Evolutionary conservation across 2,888 invertebrate species (phyloP).

Genomic region (Agrotis segetum): DNA sequence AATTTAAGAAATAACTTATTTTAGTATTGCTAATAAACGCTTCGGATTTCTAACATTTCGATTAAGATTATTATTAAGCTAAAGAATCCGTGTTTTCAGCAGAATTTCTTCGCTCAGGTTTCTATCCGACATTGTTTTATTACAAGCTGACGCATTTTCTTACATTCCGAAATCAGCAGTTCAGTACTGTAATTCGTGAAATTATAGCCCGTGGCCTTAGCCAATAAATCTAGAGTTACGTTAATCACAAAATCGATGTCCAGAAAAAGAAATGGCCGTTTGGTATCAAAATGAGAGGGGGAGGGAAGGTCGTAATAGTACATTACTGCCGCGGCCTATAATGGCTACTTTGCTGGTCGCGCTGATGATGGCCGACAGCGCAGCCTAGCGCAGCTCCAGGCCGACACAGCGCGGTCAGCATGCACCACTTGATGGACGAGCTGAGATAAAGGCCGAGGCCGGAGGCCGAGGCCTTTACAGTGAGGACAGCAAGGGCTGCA

Average conservation of each 20-base stretch:
- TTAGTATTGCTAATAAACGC: neutral
- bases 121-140: conserved; percentile 42
- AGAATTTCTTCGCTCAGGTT: conserved; percentile 5
- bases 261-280: conserved; percentile 47
- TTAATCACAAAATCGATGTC: conserved; percentile 61
- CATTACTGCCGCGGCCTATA: too few relatives aligned
- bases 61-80: neutral
- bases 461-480: too few relatives aligned
- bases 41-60: too few relatives aligned
- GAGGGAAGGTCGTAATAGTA: conserved; percentile 27
- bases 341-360: too few relatives aligned
- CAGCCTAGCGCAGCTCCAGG: too few relatives aligned
- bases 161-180: conserved; percentile 32
- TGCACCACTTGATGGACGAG: too few relatives aligned
- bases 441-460: too few relatives aligned
- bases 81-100: neutral
- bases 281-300: conserved; percentile 13
- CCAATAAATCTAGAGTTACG: conserved; percentile 55
- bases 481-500: too few relatives aligned
- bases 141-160: conserved; percentile 43
- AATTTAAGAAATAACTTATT: neutral
- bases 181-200: conserved; percentile 37
- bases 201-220: conserved; percentile 44
- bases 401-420: too few relatives aligned
- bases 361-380: too few relatives aligned